Evolutionary conservation across 2,113 vertebrate genomes (phyloP).

Genomic region (Urocolius indicus): DNA sequence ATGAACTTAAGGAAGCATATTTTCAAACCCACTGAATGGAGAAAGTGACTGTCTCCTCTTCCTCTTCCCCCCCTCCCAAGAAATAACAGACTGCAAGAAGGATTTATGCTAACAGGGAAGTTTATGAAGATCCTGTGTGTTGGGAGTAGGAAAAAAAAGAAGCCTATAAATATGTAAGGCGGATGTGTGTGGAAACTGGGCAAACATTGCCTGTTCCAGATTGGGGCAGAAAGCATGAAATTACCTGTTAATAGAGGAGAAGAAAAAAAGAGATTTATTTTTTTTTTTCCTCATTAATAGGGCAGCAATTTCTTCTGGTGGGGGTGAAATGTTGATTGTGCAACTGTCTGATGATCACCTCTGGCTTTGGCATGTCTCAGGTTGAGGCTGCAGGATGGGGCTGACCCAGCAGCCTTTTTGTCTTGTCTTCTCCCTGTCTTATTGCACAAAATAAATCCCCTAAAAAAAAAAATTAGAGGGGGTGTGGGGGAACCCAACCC

Average conservation of each 20-base stretch:
- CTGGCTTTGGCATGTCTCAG: background rate
- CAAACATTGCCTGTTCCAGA: conserved; percentile 58
- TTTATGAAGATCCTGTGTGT: conserved; percentile 70
- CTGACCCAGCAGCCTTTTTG: background rate
- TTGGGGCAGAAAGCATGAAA: conserved; percentile 4
- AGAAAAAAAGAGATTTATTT: background rate
- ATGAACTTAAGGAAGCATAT: conserved; percentile 31
- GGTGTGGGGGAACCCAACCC: no score
- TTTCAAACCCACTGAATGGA: conserved; percentile 52
- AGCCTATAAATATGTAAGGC: conserved; percentile 45
- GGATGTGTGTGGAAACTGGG: conserved; percentile 66
- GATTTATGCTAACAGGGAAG: conserved; percentile 65
- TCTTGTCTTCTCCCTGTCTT: background rate
- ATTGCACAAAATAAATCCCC: background rate
- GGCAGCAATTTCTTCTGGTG: background rate
- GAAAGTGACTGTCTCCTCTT: conserved; percentile 31
- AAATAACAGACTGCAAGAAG: conserved; percentile 47
- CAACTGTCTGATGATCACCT: background rate
- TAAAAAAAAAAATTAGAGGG: background rate
- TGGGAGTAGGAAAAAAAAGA: conserved; percentile 23
- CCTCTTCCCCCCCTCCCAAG: conserved; percentile 3
- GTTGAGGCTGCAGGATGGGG: background rate
- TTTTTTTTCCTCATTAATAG: background rate
- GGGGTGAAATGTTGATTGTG: background rate
- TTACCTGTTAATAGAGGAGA: background rate